Evolutionary conservation across 1,140 invertebrate genomes (phyloP).

Genomic region (Drosophila equinoxialis): DNA sequence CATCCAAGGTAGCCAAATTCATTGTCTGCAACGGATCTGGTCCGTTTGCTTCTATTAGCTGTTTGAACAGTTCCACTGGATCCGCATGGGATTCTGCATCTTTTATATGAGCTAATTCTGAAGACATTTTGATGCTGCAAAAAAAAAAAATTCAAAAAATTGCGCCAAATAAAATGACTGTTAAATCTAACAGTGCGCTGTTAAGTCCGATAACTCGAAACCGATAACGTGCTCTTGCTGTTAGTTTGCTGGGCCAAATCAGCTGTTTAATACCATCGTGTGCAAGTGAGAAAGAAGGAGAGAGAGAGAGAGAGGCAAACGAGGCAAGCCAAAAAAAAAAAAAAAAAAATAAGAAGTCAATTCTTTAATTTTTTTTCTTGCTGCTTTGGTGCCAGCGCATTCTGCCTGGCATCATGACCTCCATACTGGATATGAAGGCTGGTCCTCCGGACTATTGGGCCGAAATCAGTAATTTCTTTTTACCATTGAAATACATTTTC

Average conservation of each 20-base stretch:
- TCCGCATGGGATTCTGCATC: slow-evolving; percentile 30
- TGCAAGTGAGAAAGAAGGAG: not conserved
- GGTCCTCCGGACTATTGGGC: slow-evolving; percentile 76
- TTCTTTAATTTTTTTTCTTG: slow-evolving; percentile 1
- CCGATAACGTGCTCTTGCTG: not conserved
- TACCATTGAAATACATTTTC: slow-evolving; percentile 76
- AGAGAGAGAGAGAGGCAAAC: no score
- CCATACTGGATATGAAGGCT: slow-evolving; percentile 78
- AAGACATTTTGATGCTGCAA: slow-evolving; percentile 38
- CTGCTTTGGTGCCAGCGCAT: slow-evolving; percentile 1
- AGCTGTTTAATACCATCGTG: not conserved
- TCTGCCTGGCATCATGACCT: slow-evolving; percentile 44
- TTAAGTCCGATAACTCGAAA: not conserved
- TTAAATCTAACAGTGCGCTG: not conserved
- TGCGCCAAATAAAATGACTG: not conserved
- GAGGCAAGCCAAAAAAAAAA: not conserved
- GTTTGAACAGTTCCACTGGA: slow-evolving; percentile 59
- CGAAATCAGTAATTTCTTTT: slow-evolving; percentile 77
- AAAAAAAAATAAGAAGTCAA: not conserved
- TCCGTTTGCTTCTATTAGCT: slow-evolving; percentile 21
- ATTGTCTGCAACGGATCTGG: slow-evolving; percentile 35
- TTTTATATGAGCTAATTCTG: slow-evolving; percentile 53
- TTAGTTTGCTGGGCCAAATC: not conserved
- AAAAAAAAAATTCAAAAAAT: not conserved
- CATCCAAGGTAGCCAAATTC: slow-evolving; percentile 72